Base-by-base conservation (phyloP, 2,797 vertebrate species). In the Pteronotus mesoamericanus region DNA sequence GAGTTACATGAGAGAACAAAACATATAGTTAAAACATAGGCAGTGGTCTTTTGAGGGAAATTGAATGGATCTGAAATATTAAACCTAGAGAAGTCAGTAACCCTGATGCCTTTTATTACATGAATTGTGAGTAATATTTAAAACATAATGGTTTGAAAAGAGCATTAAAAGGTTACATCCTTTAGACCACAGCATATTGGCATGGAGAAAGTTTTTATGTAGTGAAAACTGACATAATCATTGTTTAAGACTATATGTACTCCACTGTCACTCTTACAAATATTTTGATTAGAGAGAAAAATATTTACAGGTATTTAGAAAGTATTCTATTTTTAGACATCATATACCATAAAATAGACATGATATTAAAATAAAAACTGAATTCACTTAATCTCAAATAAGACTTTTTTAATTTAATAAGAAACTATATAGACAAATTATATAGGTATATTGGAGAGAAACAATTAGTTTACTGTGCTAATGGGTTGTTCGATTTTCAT, bases 331-430 rank as follows among this genome's bases (percentile, higher is more conserved):
- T 86, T 89, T 95, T 75, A 12, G 14, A 88, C 26, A 83, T 3
- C 75, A 29, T 80, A 1, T 24, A 64, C 2, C 53, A 69, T 46
- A 78, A 79, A 88, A 86, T 46, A 95, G 84, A 86, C 18, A 75
- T 64, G 51, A 22, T 91, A 68, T 39, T 93, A 94, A 92, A 87
- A 82, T 79, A 34, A 96, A 22, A 80, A 69, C 46, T 69, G 11
- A 84, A 86, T 95, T 93, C 9, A 77, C 26, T 72, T 89, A 91
- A 69, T 34, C 21, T 55, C 74, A 92, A 96, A 92, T 88, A 51
- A 92, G 22, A 94, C 94, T 94, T 86, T n/a, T 88, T 86, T 94
- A 97, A 94, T 46, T 69, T 95, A 94, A 94, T 96, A 88, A 94
- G 75, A 90, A 97, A 91, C 39, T 53, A 24, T 64, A 86, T 5